phyloP scores from a whole-genome alignment of 1,140 invertebrate species.

The Solenopsis fugax region DNA sequence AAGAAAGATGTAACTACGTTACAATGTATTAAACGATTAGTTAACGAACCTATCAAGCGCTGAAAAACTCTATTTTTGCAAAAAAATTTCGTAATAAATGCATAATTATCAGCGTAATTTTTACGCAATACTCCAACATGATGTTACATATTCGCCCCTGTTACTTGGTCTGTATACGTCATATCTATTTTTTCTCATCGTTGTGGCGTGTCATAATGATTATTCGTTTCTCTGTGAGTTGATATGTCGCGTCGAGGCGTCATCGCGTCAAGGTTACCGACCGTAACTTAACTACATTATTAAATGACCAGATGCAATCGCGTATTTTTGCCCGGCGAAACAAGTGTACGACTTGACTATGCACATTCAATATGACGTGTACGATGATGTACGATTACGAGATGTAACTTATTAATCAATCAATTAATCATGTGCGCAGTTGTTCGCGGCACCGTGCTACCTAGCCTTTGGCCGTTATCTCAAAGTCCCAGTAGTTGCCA shows the following conservation, averaged over 20 bases:
- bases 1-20: background rate
- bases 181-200: slow-evolving; percentile 11
- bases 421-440: slow-evolving; percentile 51
- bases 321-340: background rate
- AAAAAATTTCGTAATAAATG: background rate
- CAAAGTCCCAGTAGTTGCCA: slow-evolving; percentile 87
- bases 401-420: slow-evolving; percentile 15
- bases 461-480: slow-evolving; percentile 87
- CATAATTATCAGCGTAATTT: background rate
- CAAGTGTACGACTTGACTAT: background rate
- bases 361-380: too few species aligned
- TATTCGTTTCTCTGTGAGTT: background rate
- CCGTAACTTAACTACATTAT: background rate
- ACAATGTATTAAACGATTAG: background rate
- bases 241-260: background rate
- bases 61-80: background rate
- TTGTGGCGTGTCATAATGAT: background rate
- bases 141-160: background rate
- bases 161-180: background rate
- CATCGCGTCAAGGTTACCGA: background rate
- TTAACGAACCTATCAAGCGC: background rate
- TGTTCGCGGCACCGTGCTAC: slow-evolving; percentile 84
- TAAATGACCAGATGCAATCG: background rate
- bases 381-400: background rate
- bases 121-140: background rate